Evolutionary conservation across 2,113 vertebrate genomes (phyloP).

Genomic region (Tinamus guttatus): DNA sequence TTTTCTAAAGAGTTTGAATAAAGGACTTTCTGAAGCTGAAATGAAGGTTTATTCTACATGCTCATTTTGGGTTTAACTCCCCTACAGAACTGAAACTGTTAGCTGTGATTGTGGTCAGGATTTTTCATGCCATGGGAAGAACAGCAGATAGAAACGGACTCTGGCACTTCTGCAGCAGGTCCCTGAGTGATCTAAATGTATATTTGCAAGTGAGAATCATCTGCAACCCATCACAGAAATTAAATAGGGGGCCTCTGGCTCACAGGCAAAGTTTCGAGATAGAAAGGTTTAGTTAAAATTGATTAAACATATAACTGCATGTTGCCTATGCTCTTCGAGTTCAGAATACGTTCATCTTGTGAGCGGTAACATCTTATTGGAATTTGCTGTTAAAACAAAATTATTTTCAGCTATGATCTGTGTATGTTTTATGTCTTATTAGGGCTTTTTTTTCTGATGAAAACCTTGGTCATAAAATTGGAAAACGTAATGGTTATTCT

Average conservation of each 20-base stretch:
- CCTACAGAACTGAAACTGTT: background rate
- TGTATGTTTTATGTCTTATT: background rate
- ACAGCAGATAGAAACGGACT: background rate
- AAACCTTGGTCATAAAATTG: background rate
- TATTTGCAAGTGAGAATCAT: background rate
- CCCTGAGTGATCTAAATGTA: background rate
- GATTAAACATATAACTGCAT: background rate
- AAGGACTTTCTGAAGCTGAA: background rate
- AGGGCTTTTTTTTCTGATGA: rapidly evolving
- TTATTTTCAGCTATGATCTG: background rate
- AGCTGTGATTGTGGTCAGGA: background rate
- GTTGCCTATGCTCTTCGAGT: background rate
- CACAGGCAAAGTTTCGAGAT: background rate
- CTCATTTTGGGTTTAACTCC: background rate
- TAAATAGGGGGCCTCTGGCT: background rate
- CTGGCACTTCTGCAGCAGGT: background rate
- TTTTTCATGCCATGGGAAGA: background rate
- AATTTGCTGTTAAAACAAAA: background rate
- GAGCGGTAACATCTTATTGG: background rate
- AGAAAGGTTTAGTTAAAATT: background rate
- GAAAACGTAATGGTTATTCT: background rate
- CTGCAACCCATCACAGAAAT: background rate
- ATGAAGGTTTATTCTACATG: background rate
- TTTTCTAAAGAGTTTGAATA: background rate
- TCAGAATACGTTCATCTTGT: background rate